phyloP scores from a whole-genome alignment of 2,888 invertebrate genomes.

The Bedellia somnulentella region DNA sequence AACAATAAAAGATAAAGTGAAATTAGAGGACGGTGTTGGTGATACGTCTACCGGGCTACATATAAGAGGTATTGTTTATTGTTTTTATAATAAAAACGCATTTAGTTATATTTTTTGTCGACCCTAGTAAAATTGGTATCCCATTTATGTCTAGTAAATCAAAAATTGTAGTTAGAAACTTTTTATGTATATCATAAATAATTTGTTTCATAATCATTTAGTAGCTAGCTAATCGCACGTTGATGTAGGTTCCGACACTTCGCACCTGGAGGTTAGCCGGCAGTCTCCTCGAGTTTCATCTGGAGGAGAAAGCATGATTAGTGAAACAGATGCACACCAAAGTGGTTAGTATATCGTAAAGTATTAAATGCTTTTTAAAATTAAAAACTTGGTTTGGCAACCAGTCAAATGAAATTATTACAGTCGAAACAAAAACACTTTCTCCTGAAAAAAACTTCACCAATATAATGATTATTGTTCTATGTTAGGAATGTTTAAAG shows the following conservation, averaged over 20 bases:
- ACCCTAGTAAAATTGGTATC: no score
- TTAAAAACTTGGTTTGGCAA: no score
- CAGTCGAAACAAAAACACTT: conserved; percentile 9
- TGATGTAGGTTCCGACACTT: conserved; percentile 45
- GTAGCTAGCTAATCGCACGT: not conserved
- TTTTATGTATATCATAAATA: no score
- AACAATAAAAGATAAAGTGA: conserved; percentile 50
- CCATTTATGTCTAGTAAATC: no score
- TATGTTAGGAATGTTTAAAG: no score
- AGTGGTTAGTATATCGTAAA: conserved; percentile 39
- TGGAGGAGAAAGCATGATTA: conserved; percentile 46
- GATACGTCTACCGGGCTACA: conserved; percentile 46
- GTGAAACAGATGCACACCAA: conserved; percentile 53
- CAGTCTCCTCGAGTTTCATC: conserved; percentile 51
- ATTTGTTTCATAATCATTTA: no score
- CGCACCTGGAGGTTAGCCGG: conserved; percentile 48
- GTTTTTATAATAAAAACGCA: not conserved
- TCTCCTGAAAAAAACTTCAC: no score
- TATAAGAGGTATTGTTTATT: conserved; percentile 34
- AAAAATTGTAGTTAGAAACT: no score
- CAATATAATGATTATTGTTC: no score
- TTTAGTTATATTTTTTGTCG: not conserved
- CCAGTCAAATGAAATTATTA: not conserved
- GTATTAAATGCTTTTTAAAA: no score
- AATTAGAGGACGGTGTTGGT: conserved; percentile 30